These are phyloP conservation scores for Aphaenogaster rudis DNA, from an alignment of 1,140 invertebrate genomes.

Conservation along the genomic window DNA sequence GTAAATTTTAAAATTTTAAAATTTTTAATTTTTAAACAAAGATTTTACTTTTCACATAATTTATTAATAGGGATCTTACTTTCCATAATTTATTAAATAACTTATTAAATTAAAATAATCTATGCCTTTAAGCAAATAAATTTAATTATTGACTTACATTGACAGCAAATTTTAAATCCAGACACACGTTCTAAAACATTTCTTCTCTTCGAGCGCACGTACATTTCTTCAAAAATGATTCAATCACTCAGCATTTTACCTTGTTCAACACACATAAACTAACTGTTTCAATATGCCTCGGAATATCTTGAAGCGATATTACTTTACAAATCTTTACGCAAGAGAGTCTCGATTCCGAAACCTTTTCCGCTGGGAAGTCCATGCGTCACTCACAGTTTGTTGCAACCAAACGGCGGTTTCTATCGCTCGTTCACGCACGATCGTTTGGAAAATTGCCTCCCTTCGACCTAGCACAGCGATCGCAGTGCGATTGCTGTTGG, in stretches of 20 bases:
- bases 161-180: conserved; percentile 10
- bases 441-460: conserved; percentile 43
- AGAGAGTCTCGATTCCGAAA: not conserved
- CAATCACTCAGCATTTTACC: not conserved
- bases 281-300: not conserved
- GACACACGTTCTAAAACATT: conserved; percentile 9
- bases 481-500: too few relatives aligned
- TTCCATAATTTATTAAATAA: not conserved
- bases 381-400: conserved; percentile 8
- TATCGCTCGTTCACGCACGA: conserved; percentile 35
- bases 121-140: not conserved
- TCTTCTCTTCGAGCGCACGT: not conserved
- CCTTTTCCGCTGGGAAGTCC: not conserved
- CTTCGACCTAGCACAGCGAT: conserved; percentile 9
- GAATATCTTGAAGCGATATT: not conserved
- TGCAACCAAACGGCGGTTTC: conserved; percentile 30
- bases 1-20: not conserved
- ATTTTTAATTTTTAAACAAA: too few relatives aligned
- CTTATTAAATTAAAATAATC: conserved; percentile 14
- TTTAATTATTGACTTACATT: conserved; percentile 32
- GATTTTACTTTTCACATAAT: too few relatives aligned
- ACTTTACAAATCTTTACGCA: conserved; percentile 4
- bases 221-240: conserved; percentile 22
- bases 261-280: not conserved
- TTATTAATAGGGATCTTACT: not conserved